Conservation (phyloP, 2,797 vertebrate genomes). For the Adelosebastes latens region DNA sequence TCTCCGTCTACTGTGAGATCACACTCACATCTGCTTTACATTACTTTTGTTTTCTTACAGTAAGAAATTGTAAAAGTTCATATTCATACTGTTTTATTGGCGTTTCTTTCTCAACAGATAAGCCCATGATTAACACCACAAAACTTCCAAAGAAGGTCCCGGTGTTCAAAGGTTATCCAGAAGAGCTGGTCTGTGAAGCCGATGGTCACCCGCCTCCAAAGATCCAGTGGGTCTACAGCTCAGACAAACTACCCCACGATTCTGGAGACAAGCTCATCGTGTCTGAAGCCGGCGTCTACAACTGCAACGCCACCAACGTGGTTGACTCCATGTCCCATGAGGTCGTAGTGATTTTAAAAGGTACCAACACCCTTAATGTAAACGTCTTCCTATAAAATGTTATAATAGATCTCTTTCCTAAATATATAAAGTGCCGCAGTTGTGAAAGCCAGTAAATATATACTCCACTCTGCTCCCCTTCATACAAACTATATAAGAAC, state of each 20-base stretch:
- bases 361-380: conserved; percentile 52
- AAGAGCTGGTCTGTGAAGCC: conserved; percentile 75
- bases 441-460: background rate
- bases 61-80: background rate
- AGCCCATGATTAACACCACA: conserved; percentile 70
- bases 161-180: conserved; percentile 73
- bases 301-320: conserved; percentile 70
- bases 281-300: conserved; percentile 59
- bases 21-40: background rate
- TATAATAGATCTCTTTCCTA: background rate
- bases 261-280: conserved; percentile 44
- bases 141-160: conserved; percentile 67
- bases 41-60: background rate
- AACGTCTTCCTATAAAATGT: background rate
- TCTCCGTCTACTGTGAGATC: conserved; percentile 76
- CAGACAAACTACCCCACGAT: fast-evolving
- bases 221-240: conserved; percentile 64
- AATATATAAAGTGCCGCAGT: background rate
- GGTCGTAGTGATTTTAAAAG: conserved; percentile 75
- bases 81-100: background rate
- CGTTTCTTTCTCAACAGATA: conserved; percentile 59
- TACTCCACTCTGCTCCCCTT: background rate
- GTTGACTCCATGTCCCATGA: background rate
- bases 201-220: conserved; percentile 71
- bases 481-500: background rate